Percentiles rank a stretch among this genome's conserved stretches.
Evolutionary conservation across 2,888 invertebrate species (phyloP).

Genomic region (Conistra vaccinii): DNA sequence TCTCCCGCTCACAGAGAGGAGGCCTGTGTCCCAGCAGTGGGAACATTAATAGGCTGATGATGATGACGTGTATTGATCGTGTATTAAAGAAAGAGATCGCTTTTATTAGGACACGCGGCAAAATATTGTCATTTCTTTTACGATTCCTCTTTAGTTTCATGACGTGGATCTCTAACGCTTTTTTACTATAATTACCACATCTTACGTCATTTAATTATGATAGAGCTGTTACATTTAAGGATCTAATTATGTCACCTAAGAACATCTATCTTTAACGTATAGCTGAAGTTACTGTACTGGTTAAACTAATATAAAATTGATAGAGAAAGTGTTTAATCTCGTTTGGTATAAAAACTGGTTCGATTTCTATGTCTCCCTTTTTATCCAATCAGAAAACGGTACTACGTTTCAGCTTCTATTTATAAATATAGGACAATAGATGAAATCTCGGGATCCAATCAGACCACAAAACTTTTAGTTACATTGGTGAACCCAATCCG

Average conservation of each 20-base stretch:
- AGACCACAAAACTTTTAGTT: neutral
- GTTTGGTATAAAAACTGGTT: neutral
- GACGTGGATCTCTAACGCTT: neutral
- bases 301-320: neutral
- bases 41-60: too few species aligned
- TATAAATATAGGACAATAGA: neutral
- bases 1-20: too few species aligned
- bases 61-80: too few species aligned
- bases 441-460: neutral
- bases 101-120: neutral
- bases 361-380: neutral
- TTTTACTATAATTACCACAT: neutral
- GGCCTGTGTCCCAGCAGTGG: too few species aligned
- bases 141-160: slow-evolving; percentile 6
- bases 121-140: neutral
- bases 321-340: neutral
- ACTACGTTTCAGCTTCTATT: neutral
- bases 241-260: neutral
- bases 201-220: neutral
- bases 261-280: neutral
- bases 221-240: neutral
- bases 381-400: neutral
- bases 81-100: neutral
- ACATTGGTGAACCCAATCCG: neutral
- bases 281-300: too few species aligned